Conservation (phyloP, 2,113 vertebrate species). For the Mesoclemmys tuberculata region DNA sequence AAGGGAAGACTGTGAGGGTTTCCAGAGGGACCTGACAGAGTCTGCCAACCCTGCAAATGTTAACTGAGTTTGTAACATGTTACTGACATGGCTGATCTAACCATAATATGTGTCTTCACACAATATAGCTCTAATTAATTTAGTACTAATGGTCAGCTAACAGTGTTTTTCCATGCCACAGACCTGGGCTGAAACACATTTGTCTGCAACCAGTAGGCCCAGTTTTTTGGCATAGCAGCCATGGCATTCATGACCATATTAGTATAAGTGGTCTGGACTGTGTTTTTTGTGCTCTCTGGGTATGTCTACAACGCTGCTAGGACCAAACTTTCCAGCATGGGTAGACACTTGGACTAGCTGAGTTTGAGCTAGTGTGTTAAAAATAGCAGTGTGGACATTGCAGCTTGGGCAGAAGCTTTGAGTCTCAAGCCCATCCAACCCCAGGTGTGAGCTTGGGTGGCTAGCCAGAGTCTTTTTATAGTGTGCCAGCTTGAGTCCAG, state of each 20-base stretch:
- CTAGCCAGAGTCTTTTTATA: too few relatives aligned
- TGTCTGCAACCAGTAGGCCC: neutral
- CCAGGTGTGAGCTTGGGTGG: too few relatives aligned
- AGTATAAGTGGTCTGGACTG: neutral
- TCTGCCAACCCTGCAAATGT: neutral
- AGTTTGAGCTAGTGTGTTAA: neutral
- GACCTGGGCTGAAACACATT: neutral
- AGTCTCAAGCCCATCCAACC: neutral
- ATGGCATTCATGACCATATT: neutral
- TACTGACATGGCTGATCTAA: neutral
- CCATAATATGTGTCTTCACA: neutral
- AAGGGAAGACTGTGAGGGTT: neutral
- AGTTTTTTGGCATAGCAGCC: neutral
- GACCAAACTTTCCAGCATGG: too few relatives aligned
- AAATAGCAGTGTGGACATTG: neutral
- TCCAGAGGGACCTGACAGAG: neutral
- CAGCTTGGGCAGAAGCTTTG: neutral
- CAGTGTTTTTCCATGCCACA: neutral
- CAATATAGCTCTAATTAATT: neutral
- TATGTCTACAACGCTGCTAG: neutral
- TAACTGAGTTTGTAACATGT: neutral
- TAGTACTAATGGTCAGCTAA: neutral
- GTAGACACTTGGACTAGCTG: neutral
- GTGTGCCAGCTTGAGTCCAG: too few relatives aligned
- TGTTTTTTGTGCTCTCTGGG: neutral